Base-by-base conservation (phyloP, 2,113 vertebrate species). In the Vanacampus margaritifer region DNA sequence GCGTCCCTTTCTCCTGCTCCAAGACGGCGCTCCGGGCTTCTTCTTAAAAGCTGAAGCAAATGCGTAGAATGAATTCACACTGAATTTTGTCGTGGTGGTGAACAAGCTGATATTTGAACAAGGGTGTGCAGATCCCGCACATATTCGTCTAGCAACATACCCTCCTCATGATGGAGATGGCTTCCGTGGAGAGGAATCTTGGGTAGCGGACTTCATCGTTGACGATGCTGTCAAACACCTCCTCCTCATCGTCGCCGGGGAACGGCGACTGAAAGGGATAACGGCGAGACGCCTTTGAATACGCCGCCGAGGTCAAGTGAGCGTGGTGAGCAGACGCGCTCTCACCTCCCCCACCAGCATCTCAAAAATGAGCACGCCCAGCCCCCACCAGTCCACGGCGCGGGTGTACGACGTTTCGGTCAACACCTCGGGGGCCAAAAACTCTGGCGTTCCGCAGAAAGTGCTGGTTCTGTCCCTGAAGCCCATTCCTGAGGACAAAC, bases 191-290 rank as follows among this genome's bases (percentile, higher is more conserved):
- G 68, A 99, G 93, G 82, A 98, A 98, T 23, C 95, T 90, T 74
- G 97, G 97, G 80, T 98, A 99, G 72, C 96, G 94, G 71, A 99
- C 96, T 93, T 98, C 97, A 86, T 99, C 97, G 39, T 99, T 99
- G 77, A 99, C 97, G 79, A 98, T 99, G 90, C 97, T 99, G 93
- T 99, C 97, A 84, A 99, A 99, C 75, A 99, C 96, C 73, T 99
- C 97, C 72, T 99, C 97, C 91, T 99, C 97, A 71, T 98, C 97
- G 72, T 98, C 97, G 50, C 97, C 97, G 65, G 97, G 97, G 80
- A 99, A 99, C 37, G 97, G 97, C 59, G 97, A 98, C 97, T 99
- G 76, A 13, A 48, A 41, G 26, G 79, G 36, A 70, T 1, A 17
- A 46, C 16, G 17, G 3, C 14, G 43, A 45, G 43, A 45, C 16